A percentile compares a stretch with the other conserved stretches of the same genome.
Conservation (phyloP, 53 echinoderm and acorn worm species). For the Mesocentrotus franciscanus region DNA sequence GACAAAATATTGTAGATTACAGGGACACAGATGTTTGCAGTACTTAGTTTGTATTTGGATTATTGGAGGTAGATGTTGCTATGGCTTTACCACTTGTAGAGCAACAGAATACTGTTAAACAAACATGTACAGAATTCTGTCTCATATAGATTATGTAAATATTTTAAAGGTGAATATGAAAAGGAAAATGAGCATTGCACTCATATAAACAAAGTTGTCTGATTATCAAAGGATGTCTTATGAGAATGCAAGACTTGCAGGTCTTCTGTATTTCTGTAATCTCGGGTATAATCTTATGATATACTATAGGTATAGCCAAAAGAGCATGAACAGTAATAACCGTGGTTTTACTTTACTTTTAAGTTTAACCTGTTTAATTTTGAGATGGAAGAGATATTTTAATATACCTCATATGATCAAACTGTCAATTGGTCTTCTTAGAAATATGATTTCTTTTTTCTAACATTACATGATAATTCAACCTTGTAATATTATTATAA, state of each 20-base stretch:
- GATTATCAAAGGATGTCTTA: too few species aligned
- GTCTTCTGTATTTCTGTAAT: not conserved
- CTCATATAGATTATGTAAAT: not conserved
- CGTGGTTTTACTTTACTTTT: not conserved
- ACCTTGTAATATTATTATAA: too few species aligned
- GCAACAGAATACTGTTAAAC: not conserved
- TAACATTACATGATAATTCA: not conserved
- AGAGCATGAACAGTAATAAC: not conserved
- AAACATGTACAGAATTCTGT: not conserved
- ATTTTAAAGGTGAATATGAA: not conserved
- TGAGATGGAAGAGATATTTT: not conserved
- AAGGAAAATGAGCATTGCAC: not conserved
- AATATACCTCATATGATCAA: not conserved
- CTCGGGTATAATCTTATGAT: not conserved
- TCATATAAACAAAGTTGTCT: too few species aligned
- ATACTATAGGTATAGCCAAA: not conserved
- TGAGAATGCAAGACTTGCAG: not conserved
- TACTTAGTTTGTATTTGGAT: not conserved
- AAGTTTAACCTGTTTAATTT: not conserved
- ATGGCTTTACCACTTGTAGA: not conserved
- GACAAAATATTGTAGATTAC: slow-evolving; percentile 8
- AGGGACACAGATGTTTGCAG: not conserved
- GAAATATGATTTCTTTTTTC: too few species aligned
- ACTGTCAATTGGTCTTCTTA: not conserved
- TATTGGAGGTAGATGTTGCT: not conserved